These are phyloP conservation scores for Tenrec ecaudatus DNA, from an alignment of 2,113 vertebrate species.

Conservation along the genomic window DNA sequence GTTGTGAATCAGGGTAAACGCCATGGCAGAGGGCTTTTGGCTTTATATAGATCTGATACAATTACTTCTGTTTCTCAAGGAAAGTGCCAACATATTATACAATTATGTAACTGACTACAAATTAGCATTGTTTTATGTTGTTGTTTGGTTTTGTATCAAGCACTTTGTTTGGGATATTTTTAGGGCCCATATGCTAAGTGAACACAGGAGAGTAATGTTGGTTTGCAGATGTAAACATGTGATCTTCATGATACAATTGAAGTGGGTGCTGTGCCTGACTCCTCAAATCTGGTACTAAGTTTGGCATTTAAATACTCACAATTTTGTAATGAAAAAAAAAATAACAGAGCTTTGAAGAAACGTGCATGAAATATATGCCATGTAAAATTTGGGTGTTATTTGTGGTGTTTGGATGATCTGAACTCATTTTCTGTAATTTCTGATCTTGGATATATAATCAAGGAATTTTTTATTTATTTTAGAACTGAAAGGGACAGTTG, in stretches of 20 bases:
- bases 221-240: neutral
- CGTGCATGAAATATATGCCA: constrained; percentile 15
- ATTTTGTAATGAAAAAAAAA: constrained; percentile 47
- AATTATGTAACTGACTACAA: neutral
- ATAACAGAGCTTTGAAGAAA: constrained; percentile 34
- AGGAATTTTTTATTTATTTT: constrained; percentile 10
- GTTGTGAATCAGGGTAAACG: neutral
- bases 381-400: constrained; percentile 39
- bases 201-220: neutral
- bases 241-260: neutral
- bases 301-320: neutral
- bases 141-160: too few relatives aligned
- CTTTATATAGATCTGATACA: neutral
- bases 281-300: neutral
- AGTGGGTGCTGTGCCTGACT: neutral
- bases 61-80: constrained; percentile 49
- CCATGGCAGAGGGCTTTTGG: neutral
- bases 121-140: neutral
- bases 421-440: constrained; percentile 50
- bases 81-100: constrained; percentile 1
- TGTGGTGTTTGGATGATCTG: constrained; percentile 32
- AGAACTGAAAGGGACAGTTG: neutral
- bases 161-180: constrained; percentile 33
- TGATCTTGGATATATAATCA: constrained; percentile 47
- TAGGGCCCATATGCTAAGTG: neutral